Conservation (phyloP, 2,888 invertebrate genomes). For the Fragum fragum region DNA sequence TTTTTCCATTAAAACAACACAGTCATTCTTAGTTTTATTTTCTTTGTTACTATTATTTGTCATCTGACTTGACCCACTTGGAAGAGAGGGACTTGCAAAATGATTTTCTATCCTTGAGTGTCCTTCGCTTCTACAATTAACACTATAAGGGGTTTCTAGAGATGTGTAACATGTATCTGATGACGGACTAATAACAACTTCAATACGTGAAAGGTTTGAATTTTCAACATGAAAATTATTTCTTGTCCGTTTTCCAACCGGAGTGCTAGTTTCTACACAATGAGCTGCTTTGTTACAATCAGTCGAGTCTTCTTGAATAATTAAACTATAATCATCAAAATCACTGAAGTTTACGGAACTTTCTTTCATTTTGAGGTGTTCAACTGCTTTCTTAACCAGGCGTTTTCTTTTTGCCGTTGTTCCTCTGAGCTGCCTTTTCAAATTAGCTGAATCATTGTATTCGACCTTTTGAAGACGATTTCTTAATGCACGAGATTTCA, state of each 20-base stretch:
- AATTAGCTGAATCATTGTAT: slow-evolving; percentile 55
- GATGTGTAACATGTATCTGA: slow-evolving; percentile 36
- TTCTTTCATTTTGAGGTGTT: background rate
- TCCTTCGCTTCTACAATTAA: background rate
- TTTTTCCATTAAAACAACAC: slow-evolving; percentile 58
- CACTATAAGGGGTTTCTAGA: slow-evolving; percentile 55
- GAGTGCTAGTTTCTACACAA: slow-evolving; percentile 76
- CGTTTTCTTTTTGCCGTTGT: slow-evolving; percentile 56
- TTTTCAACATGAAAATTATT: slow-evolving; percentile 48
- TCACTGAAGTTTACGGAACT: slow-evolving; percentile 77
- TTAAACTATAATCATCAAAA: slow-evolving; percentile 81
- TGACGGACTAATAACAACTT: slow-evolving; percentile 54
- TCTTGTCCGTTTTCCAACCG: slow-evolving; percentile 66
- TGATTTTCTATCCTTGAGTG: background rate
- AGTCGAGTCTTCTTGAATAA: slow-evolving; percentile 71
- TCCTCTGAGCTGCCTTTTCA: slow-evolving; percentile 43
- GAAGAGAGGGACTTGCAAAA: slow-evolving; percentile 7
- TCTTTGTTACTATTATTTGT: background rate
- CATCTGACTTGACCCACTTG: too few relatives aligned
- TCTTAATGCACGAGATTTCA: background rate
- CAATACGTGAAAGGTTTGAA: slow-evolving; percentile 69
- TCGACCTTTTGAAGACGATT: slow-evolving; percentile 46
- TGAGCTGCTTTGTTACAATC: slow-evolving; percentile 26
- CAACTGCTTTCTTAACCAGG: slow-evolving; percentile 19
- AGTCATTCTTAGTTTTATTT: background rate